These are phyloP conservation scores for Barnardius zonarius DNA, from an alignment of 2,113 vertebrate species.

Conservation along the genomic window DNA sequence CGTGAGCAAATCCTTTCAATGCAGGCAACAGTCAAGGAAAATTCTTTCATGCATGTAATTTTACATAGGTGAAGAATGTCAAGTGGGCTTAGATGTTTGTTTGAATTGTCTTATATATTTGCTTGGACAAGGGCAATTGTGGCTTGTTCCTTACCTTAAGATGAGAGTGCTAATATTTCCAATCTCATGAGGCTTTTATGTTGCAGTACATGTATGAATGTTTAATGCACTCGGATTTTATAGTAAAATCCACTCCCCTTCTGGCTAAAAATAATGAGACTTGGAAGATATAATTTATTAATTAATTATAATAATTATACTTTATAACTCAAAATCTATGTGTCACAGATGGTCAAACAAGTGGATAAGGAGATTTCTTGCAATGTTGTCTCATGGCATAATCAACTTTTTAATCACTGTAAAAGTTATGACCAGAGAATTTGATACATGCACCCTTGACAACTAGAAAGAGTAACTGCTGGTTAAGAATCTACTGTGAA, in stretches of 20 bases:
- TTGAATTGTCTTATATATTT: neutral
- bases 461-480: neutral
- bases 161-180: neutral
- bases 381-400: neutral
- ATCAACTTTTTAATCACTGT: neutral
- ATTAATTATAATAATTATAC: constrained; percentile 14
- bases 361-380: neutral
- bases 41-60: neutral
- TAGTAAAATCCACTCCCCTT: neutral
- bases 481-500: neutral
- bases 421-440: neutral
- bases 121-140: neutral
- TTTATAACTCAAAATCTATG: neutral
- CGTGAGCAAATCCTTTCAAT: neutral
- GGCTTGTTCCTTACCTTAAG: neutral
- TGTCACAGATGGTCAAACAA: neutral
- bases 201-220: neutral
- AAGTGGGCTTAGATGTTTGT: neutral
- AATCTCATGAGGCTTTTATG: neutral
- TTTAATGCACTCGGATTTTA: neutral
- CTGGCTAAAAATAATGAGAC: neutral
- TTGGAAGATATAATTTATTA: neutral
- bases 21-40: neutral
- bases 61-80: neutral
- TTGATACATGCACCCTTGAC: neutral